Evolutionary conservation across 2,113 vertebrate species (phyloP), one percentile per base, ranked within the genome.

Genomic region (Mugil cephalus): DNA sequence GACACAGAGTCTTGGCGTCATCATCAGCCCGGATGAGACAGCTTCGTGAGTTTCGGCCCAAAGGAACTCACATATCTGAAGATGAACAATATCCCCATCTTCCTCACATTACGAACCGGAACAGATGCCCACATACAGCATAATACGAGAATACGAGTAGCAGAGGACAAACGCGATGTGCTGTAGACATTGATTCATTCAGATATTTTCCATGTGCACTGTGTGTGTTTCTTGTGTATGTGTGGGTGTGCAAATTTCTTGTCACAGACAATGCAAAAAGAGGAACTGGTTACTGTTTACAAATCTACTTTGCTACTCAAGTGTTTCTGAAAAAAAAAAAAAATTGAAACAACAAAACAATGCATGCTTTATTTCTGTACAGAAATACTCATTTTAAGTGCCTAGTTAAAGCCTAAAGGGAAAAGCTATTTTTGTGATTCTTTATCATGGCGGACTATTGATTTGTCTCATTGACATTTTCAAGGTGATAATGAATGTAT

Each of bases 311-410:
- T 93, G 87, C 93, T 93, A 91, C 89, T 92, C 71, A 67, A 93
- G 87, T 91, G 81, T 91, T 87, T 92, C 47, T 58, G 38, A 86
- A 76, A 10, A 67, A 53, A 13, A 40, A 46, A 21, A 63, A 63
- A 67, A 73, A 14, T 30, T 55, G 3, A 51, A 77, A 83, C 83
- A 92, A 86, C 90, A 62, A 86, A 91, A 86, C 93, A 93, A 92
- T 95, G 92, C 90, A 92, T 80, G 80, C 84, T 95, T 94, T 95
- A 95, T 95, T 96, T 95, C 94, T 96, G 93, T 90, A 94, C 91
- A 86, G 92, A 87, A 95, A 96, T 96, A 93, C 88, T 68, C 55
- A 64, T 77, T 74, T 79, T 69, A 91, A 98, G 96, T 98, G 96
- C 96, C 96, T 98, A 66, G 77, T 79, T 72, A 80, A 95, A 95